Percentiles rank a stretch among this genome's conserved stretches.
Evolutionary conservation across 1,140 invertebrate species (phyloP).

Genomic region (Brachionus calyciflorus): DNA sequence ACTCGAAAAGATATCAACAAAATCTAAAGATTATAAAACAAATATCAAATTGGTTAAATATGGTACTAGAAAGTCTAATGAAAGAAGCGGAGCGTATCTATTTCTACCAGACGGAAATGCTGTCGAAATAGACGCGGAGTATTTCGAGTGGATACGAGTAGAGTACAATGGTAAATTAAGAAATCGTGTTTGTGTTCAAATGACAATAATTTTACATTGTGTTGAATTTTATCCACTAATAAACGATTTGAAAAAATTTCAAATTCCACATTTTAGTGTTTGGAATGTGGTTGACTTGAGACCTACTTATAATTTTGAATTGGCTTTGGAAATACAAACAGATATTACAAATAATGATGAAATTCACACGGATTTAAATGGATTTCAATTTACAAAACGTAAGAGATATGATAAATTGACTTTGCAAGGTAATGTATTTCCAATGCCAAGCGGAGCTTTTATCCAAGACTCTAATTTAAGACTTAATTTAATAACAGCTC

Average conservation of each 20-base stretch:
- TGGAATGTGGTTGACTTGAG: constrained; percentile 46
- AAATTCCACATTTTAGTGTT: constrained; percentile 8
- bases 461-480: constrained; percentile 75
- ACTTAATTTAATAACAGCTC: constrained; percentile 73
- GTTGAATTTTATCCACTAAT: constrained; percentile 64
- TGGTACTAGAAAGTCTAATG: constrained; percentile 66
- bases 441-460: constrained; percentile 78
- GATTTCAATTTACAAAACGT: constrained; percentile 81
- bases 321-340: constrained; percentile 83
- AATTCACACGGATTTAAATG: constrained; percentile 91
- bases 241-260: constrained; percentile 68
- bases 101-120: constrained; percentile 80
- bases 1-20: constrained; percentile 62
- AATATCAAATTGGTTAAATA: constrained; percentile 71
- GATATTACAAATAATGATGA: constrained; percentile 66
- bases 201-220: constrained; percentile 31
- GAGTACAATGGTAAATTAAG: neutral
- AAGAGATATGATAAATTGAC: constrained; percentile 81
- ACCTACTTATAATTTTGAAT: constrained; percentile 10
- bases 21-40: constrained; percentile 61
- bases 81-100: constrained; percentile 87
- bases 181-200: constrained; percentile 32
- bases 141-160: constrained; percentile 1
- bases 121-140: constrained; percentile 59
- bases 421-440: constrained; percentile 92